Percentiles rank a stretch among this genome's conserved stretches.
These are phyloP conservation scores for Ardeotis arabs DNA, from an alignment of 2,113 vertebrate species.

Conservation along the genomic window DNA sequence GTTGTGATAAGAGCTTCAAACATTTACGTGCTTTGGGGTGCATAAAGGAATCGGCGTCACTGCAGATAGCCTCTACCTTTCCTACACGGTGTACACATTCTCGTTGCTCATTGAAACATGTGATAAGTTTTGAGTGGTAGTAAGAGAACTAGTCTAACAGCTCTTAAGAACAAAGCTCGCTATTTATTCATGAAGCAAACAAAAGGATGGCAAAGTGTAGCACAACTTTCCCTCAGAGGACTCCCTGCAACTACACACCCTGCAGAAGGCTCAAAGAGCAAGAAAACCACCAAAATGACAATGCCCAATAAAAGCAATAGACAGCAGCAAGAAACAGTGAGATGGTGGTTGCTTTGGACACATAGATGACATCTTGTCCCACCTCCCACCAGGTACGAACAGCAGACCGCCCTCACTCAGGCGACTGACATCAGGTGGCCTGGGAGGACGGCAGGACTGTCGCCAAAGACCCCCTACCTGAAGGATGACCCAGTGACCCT, in stretches of 20 bases:
- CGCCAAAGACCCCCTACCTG: slow-evolving; percentile 75
- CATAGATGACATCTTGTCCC: not conserved
- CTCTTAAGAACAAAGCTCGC: not conserved
- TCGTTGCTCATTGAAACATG: not conserved
- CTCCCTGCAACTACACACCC: not conserved
- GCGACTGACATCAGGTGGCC: not conserved
- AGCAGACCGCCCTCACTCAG: not conserved
- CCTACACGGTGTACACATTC: accelerated
- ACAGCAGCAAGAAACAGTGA: not conserved
- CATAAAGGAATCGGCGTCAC: not conserved
- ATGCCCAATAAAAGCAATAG: not conserved
- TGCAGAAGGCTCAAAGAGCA: not conserved
- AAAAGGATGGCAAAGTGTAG: not conserved
- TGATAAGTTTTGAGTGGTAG: not conserved
- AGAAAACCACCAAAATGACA: not conserved
- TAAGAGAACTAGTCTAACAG: not conserved
- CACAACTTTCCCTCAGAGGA: not conserved
- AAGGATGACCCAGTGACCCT: slow-evolving; percentile 96
- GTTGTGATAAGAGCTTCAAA: not conserved
- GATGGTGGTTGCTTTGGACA: not conserved
- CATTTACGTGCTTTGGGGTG: not conserved
- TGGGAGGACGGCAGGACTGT: not conserved
- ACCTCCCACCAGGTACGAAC: accelerated
- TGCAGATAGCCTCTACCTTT: not conserved
- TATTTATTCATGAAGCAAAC: not conserved